Base-by-base conservation (phyloP, 2,888 invertebrate genomes). In the Trichopria drosophilae region DNA sequence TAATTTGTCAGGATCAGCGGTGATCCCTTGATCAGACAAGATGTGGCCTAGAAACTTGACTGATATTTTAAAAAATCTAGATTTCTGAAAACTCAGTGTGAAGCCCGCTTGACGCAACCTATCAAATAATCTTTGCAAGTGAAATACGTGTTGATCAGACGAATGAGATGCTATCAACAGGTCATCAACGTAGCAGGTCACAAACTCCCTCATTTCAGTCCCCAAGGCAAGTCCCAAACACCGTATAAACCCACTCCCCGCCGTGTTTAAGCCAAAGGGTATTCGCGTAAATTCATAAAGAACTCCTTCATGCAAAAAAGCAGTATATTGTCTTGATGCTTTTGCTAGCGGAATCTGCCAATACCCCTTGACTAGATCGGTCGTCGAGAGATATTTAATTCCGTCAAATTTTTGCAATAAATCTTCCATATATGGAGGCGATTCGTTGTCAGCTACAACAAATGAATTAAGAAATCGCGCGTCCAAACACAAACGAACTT, bases 341-440 rank as follows among this genome's bases (percentile, higher is more conserved):
- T 3, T 15, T 6, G 24, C 19, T 1, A 36, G 12, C 1, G 35
- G 44, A 1, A 44, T 13, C 13, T 45, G 36, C 45, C 45, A 45
- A 12, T 36, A 36, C 2, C 45, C 36, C 3, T 12, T 45, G 0
- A 36, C 28, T 81, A 75, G 32, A 82, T 71, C 26, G 80, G 77
- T 58, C 80, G 73, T 29, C 79, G 67, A 61, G 77, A 69, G 22
- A n/a, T n/a, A n/a, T n/a, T n/a, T n/a, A n/a, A n/a, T n/a, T n/a
- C n/a, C n/a, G n/a, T n/a, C n/a, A n/a, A n/a, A n/a, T n/a, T n/a
- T n/a, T n/a, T n/a, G n/a, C n/a, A n/a, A n/a, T n/a, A n/a, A n/a
- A n/a, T n/a, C n/a, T n/a, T n/a, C n/a, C n/a, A n/a, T n/a, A n/a
- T n/a, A n/a, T n/a, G n/a, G n/a, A n/a, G n/a, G n/a, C n/a, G n/a